Evolutionary conservation across 1,140 invertebrate species (phyloP).

Genomic region (Macrosteles quadrilineatus): DNA sequence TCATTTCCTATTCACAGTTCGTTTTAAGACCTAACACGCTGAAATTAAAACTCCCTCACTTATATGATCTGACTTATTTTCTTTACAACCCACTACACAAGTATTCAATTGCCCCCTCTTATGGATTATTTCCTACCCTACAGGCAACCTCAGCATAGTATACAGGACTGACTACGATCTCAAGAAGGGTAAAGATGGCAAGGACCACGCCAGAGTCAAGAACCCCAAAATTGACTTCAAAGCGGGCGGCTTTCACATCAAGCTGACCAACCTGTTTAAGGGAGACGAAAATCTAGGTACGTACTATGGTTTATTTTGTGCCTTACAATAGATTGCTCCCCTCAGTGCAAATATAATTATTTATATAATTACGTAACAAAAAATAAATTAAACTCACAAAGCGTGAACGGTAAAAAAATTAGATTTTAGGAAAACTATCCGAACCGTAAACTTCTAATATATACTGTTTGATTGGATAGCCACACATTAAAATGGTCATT

Average conservation of each 20-base stretch:
- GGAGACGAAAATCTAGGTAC: conserved; percentile 41
- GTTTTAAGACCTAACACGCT: no score
- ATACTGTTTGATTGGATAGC: no score
- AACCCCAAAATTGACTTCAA: neutral
- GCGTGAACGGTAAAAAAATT: neutral
- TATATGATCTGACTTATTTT: no score
- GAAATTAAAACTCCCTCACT: no score
- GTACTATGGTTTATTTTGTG: no score
- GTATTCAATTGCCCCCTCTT: no score
- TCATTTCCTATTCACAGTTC: no score
- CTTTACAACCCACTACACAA: no score
- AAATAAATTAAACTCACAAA: neutral
- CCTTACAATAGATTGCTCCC: neutral
- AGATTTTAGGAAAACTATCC: neutral
- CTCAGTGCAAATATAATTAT: neutral
- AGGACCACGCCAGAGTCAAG: conserved; percentile 13
- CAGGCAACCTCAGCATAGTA: conserved; percentile 11
- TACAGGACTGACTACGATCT: conserved; percentile 26
- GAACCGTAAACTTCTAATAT: neutral
- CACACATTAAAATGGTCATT: no score
- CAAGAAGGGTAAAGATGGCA: conserved; percentile 15
- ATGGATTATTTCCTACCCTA: no score
- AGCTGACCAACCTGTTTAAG: conserved; percentile 43
- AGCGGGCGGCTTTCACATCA: neutral
- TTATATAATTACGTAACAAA: neutral